A percentile compares a stretch with the other conserved stretches of the same genome.
phyloP scores from a whole-genome alignment of 2,888 invertebrate genomes.

The Dascillus cervinus region DNA sequence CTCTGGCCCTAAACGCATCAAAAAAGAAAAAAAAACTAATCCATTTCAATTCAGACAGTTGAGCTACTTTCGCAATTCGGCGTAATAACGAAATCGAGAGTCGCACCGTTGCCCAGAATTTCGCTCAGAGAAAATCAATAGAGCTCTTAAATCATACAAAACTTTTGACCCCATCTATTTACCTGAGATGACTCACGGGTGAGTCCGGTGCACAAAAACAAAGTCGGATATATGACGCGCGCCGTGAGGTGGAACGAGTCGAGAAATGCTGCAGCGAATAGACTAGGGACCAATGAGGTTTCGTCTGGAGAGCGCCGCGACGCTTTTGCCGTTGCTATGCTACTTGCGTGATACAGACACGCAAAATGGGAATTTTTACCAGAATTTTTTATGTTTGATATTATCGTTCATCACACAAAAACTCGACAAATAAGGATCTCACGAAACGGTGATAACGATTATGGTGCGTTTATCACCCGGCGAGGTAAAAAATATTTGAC shows the following conservation, averaged over 20 bases:
- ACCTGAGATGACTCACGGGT: constrained; percentile 36
- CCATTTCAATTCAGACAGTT: neutral
- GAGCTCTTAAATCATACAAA: neutral
- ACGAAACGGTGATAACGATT: no score
- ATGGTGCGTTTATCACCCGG: no score
- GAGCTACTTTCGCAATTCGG: no score
- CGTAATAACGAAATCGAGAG: no score
- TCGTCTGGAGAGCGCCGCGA: constrained; percentile 30
- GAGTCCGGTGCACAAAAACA: constrained; percentile 37
- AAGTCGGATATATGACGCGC: constrained; percentile 18
- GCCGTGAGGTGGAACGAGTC: constrained; percentile 22
- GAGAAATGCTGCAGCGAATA: constrained; percentile 27
- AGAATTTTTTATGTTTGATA: no score
- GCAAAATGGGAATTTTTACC: no score
- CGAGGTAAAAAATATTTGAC: no score
- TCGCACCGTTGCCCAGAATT: no score
- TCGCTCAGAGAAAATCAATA: neutral
- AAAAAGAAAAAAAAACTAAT: no score
- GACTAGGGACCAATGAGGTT: constrained; percentile 32
- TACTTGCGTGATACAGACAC: constrained; percentile 31
- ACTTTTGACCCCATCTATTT: constrained; percentile 46
- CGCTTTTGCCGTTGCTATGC: constrained; percentile 29
- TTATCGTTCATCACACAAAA: no score
- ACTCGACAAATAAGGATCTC: no score
- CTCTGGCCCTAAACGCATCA: no score